Base-by-base conservation (phyloP, 1,140 invertebrate species). In the Gonatopus flavifemur region DNA sequence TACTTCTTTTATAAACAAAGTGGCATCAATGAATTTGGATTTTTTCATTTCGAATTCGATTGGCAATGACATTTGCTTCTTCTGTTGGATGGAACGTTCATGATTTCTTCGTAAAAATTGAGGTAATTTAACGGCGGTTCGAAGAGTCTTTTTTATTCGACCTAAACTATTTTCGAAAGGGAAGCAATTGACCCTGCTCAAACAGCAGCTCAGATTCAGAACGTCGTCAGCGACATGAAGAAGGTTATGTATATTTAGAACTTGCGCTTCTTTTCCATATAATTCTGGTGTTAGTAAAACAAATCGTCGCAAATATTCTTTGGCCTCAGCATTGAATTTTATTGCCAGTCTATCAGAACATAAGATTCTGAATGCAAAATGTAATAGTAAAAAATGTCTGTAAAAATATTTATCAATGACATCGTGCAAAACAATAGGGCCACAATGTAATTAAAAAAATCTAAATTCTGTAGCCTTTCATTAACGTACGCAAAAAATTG, bases 391-490 rank as follows among this genome's bases (percentile, higher is more conserved):
- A 37, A 37, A 37, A 13, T 37, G 35, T 12, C 19, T 37, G 35
- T 37, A 37, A 9, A 13, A 15, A 13, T 37, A 9, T 8, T 37
- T 15, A 37, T 2, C 9, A 1, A 37, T 37, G 9, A 37, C 2
- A 37, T 37, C 19, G 13, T 37, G 13, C 7, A 37, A 13, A 7
- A 37, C 35, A 37, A 37, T 37, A 9, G 35, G 35, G 15, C 35
- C 35, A 37, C 35, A 12, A 13, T 37, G 19, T 18, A 37, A 37
- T 37, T 16, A 15, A 37, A 37, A 37, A 37, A 37, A 13, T 37
- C 19, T 18, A 13, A 37, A n/a, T n/a, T n/a, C n/a, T n/a, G n/a
- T n/a, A n/a, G n/a, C n/a, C n/a, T n/a, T n/a, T n/a, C n/a, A n/a
- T 18, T 37, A 18, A 15, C 7, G 35, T 9, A 37, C 35, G 9